phyloP scores from a whole-genome alignment of 2,113 vertebrate species.

The Azemiops feae region DNA sequence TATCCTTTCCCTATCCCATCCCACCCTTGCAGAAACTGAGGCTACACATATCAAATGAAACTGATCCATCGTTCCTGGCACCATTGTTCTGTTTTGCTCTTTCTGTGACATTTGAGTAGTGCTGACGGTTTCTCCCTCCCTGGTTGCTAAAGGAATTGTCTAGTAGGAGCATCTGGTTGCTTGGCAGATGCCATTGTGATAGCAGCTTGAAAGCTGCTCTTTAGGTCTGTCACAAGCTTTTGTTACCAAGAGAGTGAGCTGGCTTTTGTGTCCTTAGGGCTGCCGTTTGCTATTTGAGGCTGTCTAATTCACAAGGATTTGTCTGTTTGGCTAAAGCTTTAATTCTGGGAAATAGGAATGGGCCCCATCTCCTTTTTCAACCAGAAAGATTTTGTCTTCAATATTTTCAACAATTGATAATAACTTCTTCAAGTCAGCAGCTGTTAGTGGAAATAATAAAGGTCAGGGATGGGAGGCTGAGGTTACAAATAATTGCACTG shows the following conservation, averaged over 20 bases:
- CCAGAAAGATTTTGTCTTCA: background rate
- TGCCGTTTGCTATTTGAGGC: constrained; percentile 58
- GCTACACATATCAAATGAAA: background rate
- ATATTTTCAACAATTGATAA: background rate
- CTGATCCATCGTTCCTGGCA: background rate
- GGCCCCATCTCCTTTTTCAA: constrained; percentile 18
- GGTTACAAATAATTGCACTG: background rate
- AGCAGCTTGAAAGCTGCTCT: constrained; percentile 68
- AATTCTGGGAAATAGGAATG: background rate
- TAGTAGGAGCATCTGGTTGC: constrained; percentile 68
- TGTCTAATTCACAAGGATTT: constrained; percentile 44
- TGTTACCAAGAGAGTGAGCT: constrained; percentile 58
- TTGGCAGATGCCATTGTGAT: constrained; percentile 60
- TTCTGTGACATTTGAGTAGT: constrained; percentile 50
- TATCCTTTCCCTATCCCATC: background rate
- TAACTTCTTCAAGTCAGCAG: background rate
- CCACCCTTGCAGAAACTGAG: background rate
- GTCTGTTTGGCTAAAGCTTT: constrained; percentile 23
- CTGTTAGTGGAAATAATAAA: background rate
- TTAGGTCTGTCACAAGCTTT: constrained; percentile 56
- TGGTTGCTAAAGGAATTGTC: constrained; percentile 59
- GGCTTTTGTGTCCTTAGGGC: constrained; percentile 53
- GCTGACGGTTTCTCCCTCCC: constrained; percentile 49
- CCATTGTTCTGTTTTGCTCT: constrained; percentile 24
- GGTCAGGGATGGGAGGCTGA: background rate